Percentiles rank a stretch among this genome's conserved stretches.
Conservation (phyloP, 2,888 invertebrate species). For the Caenorhabditis auriculariae region DNA sequence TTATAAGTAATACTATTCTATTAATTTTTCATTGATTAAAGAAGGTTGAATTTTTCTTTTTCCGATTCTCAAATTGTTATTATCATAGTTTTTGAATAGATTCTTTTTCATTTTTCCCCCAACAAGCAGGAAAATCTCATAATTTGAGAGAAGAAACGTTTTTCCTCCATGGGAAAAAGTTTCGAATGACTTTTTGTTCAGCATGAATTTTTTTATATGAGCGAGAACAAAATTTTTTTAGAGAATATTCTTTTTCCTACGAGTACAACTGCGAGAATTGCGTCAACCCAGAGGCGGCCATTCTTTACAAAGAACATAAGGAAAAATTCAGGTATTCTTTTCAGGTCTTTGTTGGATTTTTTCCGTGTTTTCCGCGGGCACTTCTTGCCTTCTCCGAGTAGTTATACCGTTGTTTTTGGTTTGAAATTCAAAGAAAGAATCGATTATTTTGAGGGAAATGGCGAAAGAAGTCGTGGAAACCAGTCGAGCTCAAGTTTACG, state of each 20-base stretch:
- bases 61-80: background rate
- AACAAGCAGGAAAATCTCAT: too few species aligned
- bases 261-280: slow-evolving; percentile 31
- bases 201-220: background rate
- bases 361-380: too few species aligned
- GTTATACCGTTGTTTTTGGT: too few species aligned
- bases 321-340: slow-evolving; percentile 31
- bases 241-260: slow-evolving; percentile 14
- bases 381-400: too few species aligned
- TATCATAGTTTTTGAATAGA: too few species aligned
- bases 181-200: too few species aligned
- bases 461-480: slow-evolving; percentile 26
- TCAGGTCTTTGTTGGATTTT: background rate
- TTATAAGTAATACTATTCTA: too few species aligned
- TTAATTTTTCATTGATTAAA: too few species aligned
- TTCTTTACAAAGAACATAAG: slow-evolving; percentile 41
- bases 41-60: background rate
- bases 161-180: too few species aligned
- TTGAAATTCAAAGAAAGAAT: too few species aligned
- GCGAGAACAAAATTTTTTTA: background rate
- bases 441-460: slow-evolving; percentile 19
- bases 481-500: slow-evolving; percentile 31
- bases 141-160: too few species aligned
- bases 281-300: slow-evolving; percentile 44
- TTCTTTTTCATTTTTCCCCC: too few species aligned